Percentiles rank a stretch among this genome's conserved stretches.
phyloP scores from a whole-genome alignment of 2,113 vertebrate species.

The Stictonetta naevosa region DNA sequence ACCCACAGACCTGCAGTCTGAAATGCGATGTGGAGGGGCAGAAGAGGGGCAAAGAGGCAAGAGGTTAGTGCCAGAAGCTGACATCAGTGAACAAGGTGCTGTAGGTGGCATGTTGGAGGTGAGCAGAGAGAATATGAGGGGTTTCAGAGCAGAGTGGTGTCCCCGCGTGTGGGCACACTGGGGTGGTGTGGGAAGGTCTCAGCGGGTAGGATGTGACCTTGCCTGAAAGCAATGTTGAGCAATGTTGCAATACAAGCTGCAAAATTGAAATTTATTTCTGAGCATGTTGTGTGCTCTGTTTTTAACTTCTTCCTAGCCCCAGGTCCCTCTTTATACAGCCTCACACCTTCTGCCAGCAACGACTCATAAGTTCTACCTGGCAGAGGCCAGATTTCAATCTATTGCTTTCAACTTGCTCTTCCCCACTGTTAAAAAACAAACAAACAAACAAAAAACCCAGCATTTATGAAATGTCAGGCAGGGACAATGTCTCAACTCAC shows the following conservation, averaged over 20 bases:
- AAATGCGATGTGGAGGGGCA: neutral
- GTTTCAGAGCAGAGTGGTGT: neutral
- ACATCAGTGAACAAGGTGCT: fast-evolving
- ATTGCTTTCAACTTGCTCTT: neutral
- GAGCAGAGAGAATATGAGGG: fast-evolving
- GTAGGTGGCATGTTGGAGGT: neutral
- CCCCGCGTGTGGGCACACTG: neutral
- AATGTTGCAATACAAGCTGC: conserved; percentile 17
- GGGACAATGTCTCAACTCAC: neutral
- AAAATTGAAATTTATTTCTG: conserved; percentile 10
- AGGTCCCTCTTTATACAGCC: neutral
- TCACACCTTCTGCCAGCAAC: neutral
- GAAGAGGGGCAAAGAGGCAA: neutral
- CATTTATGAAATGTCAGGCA: neutral
- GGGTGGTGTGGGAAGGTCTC: neutral
- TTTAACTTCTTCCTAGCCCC: neutral
- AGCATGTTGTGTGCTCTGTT: neutral
- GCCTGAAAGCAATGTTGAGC: neutral
- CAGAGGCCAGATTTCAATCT: neutral
- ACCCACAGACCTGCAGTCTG: neutral
- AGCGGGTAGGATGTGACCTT: neutral
- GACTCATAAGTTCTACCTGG: neutral
- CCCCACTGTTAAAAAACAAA: neutral
- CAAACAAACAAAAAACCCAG: neutral
- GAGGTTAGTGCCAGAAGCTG: neutral